Base-by-base conservation (phyloP, 1,140 invertebrate genomes). In the Tetramorium simillimum region DNA sequence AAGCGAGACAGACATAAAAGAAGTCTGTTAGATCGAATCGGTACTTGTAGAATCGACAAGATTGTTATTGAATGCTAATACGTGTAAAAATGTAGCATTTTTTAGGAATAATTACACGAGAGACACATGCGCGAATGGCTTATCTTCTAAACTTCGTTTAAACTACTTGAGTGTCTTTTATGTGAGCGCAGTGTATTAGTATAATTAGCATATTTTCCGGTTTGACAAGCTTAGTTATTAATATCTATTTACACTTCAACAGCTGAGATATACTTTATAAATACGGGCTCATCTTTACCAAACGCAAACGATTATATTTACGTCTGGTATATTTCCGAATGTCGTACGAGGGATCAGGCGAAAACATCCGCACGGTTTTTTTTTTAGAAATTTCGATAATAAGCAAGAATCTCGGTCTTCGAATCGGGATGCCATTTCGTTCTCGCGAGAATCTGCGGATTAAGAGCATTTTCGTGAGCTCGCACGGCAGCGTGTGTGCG, bases 141-240 rank as follows among this genome's bases (percentile, higher is more conserved):
- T 70, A 70, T 70, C 7, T 37, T 16, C 7, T 3, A 16, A n/a
- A 2, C 43, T 51, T 72, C 43, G 40, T 69, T 49, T 46, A 69
- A 69, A 40, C 40, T 28, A 69, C 65, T 69, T 28, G 7, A 51
- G 33, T 28, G 28, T 33, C 18, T 33, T 72, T 12, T 4, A 37
- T 28, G 69, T 3, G 24, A 53, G 28, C 24, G 49, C 24, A 49
- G 3, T 53, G 18, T 69, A 28, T 49, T 49, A 28, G 21, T n/a
- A 53, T 5, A 72, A 37, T 72, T 72, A 58, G n/a, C 51, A 53
- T 73, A 73, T 73, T 40, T n/a, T 75, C 53, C 5, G 53, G 37
- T 75, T 75, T 75, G 33, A 75, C 37, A 43, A 75, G n/a, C 21
- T 49, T 24, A 69, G 33, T 58, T 40, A 60, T 60, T 76, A 76